A percentile compares a stretch with the other conserved stretches of the same genome.
These are phyloP conservation scores for Chamaetylas fuelleborni DNA, from an alignment of 2,113 vertebrate species.

Conservation along the genomic window DNA sequence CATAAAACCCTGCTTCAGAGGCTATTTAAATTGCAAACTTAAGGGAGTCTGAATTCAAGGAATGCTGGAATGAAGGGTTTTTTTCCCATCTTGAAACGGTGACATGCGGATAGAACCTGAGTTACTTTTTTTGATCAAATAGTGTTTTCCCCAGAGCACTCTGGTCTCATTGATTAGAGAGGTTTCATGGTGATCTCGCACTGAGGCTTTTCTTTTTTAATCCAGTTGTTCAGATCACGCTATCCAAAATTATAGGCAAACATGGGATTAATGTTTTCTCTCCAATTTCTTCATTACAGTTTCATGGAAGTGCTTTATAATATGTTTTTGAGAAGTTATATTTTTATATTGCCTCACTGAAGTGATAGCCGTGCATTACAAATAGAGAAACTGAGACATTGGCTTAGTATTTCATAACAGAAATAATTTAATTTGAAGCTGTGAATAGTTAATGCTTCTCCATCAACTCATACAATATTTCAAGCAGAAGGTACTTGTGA, in stretches of 20 bases:
- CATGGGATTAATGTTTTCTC: background rate
- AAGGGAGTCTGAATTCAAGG: background rate
- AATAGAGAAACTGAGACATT: background rate
- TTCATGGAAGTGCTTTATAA: background rate
- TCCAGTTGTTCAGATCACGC: background rate
- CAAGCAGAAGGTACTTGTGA: background rate
- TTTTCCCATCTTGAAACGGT: background rate
- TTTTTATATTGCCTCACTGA: background rate
- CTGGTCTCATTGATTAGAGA: background rate
- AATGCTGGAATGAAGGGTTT: background rate
- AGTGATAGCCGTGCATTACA: background rate
- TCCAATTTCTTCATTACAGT: background rate
- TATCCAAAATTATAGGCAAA: background rate
- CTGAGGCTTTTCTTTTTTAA: background rate
- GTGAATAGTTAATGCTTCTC: background rate
- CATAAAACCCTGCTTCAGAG: background rate
- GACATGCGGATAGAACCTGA: too few relatives aligned
- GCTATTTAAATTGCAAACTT: background rate
- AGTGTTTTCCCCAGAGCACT: background rate
- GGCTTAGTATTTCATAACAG: background rate
- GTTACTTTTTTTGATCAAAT: background rate
- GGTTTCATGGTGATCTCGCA: background rate
- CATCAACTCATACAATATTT: background rate
- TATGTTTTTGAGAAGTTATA: background rate
- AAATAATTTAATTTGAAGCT: background rate